A percentile compares a stretch with the other conserved stretches of the same genome.
Evolutionary conservation across 1,140 invertebrate genomes (phyloP).

Genomic region (Berghia stephanieae): DNA sequence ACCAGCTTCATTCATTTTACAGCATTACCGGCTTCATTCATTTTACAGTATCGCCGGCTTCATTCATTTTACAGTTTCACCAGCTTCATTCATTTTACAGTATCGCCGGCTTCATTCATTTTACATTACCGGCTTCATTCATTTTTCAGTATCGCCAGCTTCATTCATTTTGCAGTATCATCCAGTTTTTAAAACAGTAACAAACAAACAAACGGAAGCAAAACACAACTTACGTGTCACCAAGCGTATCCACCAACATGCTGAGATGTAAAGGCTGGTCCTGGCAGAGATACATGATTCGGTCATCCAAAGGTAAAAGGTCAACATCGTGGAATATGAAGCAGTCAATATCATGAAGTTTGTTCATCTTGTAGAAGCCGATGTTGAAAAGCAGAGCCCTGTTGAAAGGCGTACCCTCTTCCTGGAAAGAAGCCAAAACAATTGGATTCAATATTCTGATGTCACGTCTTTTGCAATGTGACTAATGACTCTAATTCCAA

Average conservation of each 20-base stretch:
- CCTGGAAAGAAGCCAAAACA: conserved; percentile 29
- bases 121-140: neutral
- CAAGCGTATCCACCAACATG: conserved; percentile 88
- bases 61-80: neutral
- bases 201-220: neutral
- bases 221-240: conserved; percentile 75
- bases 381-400: conserved; percentile 94
- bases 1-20: no score
- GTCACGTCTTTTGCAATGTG: no score
- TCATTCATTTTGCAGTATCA: neutral
- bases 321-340: conserved; percentile 97
- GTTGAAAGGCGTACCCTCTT: conserved; percentile 78
- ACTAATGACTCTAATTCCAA: no score
- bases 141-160: neutral
- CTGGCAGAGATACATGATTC: conserved; percentile 87
- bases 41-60: neutral
- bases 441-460: no score
- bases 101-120: neutral
- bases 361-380: conserved; percentile 85
- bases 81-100: neutral
- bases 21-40: no score
- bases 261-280: conserved; percentile 77
- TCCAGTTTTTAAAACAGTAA: neutral
- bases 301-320: conserved; percentile 87
- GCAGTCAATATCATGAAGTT: conserved; percentile 80